Percentiles rank a stretch among this genome's conserved stretches.
phyloP scores from a whole-genome alignment of 1,140 invertebrate genomes.

The Chlorops oryzae region DNA sequence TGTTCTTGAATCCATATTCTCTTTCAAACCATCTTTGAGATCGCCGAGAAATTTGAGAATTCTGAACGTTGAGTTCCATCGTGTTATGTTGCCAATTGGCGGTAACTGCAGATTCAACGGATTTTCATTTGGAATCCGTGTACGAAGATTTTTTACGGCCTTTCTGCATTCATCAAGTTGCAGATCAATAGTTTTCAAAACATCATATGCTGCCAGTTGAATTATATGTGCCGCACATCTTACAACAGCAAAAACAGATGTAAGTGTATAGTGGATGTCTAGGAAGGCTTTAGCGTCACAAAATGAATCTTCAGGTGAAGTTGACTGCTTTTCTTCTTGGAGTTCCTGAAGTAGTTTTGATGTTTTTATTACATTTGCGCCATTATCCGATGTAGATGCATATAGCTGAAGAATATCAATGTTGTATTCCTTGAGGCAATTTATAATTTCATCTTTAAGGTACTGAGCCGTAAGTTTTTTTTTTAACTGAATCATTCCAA shows the following conservation, averaged over 20 bases:
- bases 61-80: not conserved
- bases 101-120: not conserved
- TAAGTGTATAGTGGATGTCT: not conserved
- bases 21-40: too few species aligned
- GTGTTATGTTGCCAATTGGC: not conserved
- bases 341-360: not conserved
- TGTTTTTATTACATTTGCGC: not conserved
- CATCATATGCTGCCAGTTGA: conserved; percentile 1
- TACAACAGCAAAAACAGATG: not conserved
- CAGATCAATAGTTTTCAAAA: not conserved
- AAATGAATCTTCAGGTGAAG: not conserved
- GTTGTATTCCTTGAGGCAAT: not conserved
- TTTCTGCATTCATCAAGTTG: conserved; percentile 1
- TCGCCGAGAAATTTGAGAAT: not conserved
- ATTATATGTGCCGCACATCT: not conserved
- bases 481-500: too few species aligned
- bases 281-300: not conserved
- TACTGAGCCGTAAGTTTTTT: too few species aligned
- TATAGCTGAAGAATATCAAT: not conserved
- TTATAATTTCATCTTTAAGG: conserved; percentile 2
- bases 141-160: not conserved
- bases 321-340: not conserved
- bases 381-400: not conserved
- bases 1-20: too few species aligned
- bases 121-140: too few species aligned